These are phyloP conservation scores for Neosilurus hyrtlii DNA, from an alignment of 2,797 vertebrate species.

Conservation along the genomic window DNA sequence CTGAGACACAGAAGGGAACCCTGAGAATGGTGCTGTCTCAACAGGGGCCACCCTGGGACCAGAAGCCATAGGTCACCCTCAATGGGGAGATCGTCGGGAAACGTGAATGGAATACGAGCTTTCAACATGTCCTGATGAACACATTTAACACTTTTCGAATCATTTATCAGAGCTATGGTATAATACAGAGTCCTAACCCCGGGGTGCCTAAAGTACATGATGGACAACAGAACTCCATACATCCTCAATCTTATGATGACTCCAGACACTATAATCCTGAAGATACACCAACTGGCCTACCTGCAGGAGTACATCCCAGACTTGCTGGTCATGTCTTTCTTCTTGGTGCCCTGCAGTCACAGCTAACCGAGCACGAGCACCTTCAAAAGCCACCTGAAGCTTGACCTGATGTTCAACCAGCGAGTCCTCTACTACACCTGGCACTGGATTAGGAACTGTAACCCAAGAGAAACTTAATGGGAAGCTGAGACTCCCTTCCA, in stretches of 20 bases:
- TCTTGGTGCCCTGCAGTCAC: background rate
- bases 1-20: too few relatives aligned
- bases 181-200: background rate
- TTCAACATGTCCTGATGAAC: background rate
- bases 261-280: background rate
- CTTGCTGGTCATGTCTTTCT: background rate
- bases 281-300: background rate
- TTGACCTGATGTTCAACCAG: background rate
- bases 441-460: background rate
- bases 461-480: constrained; percentile 14
- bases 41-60: too few relatives aligned
- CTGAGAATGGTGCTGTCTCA: too few relatives aligned
- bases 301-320: accelerated
- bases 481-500: background rate
- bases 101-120: too few relatives aligned
- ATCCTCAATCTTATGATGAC: background rate
- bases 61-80: too few relatives aligned
- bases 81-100: too few relatives aligned
- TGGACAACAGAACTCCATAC: background rate
- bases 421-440: background rate
- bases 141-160: background rate
- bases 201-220: background rate
- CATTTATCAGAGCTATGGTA: background rate
- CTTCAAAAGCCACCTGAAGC: constrained; percentile 14
- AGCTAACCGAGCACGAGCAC: background rate